Evolutionary conservation across 2,113 vertebrate genomes (phyloP).

Genomic region (Grammomys surdaster): DNA sequence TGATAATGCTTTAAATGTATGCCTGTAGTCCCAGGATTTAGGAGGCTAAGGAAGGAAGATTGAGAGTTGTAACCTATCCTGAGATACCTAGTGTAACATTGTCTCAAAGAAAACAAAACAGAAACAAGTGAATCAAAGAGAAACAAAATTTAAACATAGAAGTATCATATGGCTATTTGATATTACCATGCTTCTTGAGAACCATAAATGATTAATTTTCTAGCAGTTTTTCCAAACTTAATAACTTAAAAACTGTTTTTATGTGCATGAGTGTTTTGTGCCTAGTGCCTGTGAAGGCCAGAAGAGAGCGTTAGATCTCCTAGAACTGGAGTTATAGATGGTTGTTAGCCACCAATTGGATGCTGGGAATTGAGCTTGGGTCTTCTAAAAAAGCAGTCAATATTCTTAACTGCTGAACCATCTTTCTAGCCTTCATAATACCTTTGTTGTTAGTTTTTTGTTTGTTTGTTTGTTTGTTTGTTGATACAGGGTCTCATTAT

Average conservation of each 20-base stretch:
- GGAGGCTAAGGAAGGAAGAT: background rate
- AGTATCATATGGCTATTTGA: constrained; percentile 26
- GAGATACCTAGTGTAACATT: background rate
- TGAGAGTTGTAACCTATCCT: background rate
- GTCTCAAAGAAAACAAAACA: background rate
- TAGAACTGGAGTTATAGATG: background rate
- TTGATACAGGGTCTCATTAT: background rate
- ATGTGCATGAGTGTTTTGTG: background rate
- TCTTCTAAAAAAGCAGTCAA: background rate
- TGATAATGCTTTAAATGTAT: constrained; percentile 17
- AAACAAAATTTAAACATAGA: background rate
- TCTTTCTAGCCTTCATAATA: background rate
- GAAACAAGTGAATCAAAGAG: background rate
- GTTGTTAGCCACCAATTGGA: background rate
- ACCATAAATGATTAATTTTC: background rate
- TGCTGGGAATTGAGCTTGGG: background rate
- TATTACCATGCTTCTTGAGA: constrained; percentile 14
- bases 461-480: background rate
- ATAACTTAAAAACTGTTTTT: background rate
- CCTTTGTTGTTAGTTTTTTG: background rate
- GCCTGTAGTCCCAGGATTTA: background rate
- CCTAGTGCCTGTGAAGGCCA: background rate
- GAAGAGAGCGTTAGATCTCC: too few relatives aligned
- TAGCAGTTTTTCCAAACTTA: background rate
- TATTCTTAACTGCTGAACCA: background rate